Conservation (phyloP, 2,888 invertebrate species). For the Lysandra bellargus region DNA sequence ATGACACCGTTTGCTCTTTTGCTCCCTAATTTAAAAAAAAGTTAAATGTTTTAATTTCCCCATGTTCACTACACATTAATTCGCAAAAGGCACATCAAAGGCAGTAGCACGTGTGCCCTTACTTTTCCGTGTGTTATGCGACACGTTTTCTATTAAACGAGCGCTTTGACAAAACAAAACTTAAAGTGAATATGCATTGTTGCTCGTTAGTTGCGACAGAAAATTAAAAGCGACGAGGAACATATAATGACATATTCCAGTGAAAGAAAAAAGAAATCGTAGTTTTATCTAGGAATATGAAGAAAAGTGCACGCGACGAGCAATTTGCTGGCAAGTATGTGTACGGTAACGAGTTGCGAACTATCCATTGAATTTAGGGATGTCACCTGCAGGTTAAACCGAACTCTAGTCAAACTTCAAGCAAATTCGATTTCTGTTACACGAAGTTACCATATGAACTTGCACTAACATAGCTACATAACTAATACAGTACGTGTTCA, state of each 20-base stretch:
- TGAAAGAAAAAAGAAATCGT: conserved; percentile 9
- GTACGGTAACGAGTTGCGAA: conserved; percentile 34
- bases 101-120: not conserved
- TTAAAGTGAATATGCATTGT: conserved; percentile 18
- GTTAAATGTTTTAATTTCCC: not conserved
- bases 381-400: conserved; percentile 19
- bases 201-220: conserved; percentile 11
- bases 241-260: not conserved
- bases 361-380: conserved; percentile 28
- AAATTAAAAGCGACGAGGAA: conserved; percentile 4
- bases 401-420: conserved; percentile 1
- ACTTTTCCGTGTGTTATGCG: not conserved
- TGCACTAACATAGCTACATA: not conserved
- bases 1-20: no score
- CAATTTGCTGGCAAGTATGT: conserved; percentile 30
- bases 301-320: conserved; percentile 39
- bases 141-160: not conserved
- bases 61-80: not conserved
- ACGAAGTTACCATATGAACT: not conserved
- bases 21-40: no score
- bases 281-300: conserved; percentile 32
- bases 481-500: not conserved
- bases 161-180: conserved; percentile 13
- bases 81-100: not conserved
- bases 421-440: conserved; percentile 12